Base-by-base conservation (phyloP, 2,113 vertebrate genomes). In the Atherinomorus stipes region DNA sequence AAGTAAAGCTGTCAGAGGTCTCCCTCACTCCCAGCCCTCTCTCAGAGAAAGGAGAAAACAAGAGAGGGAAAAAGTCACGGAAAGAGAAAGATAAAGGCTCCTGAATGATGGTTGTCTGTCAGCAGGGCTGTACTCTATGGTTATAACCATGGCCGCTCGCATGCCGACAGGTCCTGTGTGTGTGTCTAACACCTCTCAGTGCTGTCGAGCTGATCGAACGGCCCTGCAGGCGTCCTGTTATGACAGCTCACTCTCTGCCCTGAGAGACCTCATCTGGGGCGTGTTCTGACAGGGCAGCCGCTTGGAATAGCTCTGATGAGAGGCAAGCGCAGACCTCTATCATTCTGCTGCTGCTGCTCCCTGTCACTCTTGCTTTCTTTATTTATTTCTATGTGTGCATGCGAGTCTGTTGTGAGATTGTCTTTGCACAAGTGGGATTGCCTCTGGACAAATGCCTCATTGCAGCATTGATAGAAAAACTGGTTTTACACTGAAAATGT, bases 261-360 rank as follows among this genome's bases (percentile, higher is more conserved):
- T 61, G 78, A 58, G 84, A 83, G 83, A 85, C 81, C 82, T 85
- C 85, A 89, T 89, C 84, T 87, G 83, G 77, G 87, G 85, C 80
- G 53, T 84, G 91, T 88, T 91, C 86, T 90, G 88, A 90, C 89
- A 91, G 88, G 77, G 81, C 49, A 21, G 67, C 76, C 22, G 63
- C 84, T 90, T 71, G 64, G 76, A 87, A 88, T 88, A 76, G 81
- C 87, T 90, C 76, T 81, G 91, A 87, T 85, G 88, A 88, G 88
- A 83, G 83, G 74, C 68, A 0, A 64, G 64, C 50, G 7, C 74
- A 83, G 85, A 84, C 81, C 63, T 87, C 79, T 79, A 71, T 89
- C 85, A 16, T 72, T 45, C 74, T 83, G 76, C 79, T 69, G 76
- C 79, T 69, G 79, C 69, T 72, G 74, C 70, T 83, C 64, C 69